Evolutionary conservation across 2,797 vertebrate species (phyloP).

Genomic region (Peromyscus melanophrys): DNA sequence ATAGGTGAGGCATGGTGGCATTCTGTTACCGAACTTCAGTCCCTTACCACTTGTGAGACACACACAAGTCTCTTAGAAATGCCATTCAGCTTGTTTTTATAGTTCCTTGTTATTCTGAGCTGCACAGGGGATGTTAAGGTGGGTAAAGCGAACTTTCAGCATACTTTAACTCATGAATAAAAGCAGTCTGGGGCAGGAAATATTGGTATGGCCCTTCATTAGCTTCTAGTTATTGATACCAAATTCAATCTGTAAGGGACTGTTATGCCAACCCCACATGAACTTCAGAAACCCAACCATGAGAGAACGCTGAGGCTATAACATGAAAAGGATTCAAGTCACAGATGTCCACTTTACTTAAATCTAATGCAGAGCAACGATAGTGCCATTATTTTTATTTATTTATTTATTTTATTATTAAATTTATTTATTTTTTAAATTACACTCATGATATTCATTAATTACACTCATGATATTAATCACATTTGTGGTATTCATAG

Average conservation of each 20-base stretch:
- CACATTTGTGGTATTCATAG: too few relatives aligned
- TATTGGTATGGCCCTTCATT: not conserved
- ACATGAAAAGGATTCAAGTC: not conserved
- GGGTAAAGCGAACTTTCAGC: not conserved
- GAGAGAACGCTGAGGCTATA: not conserved
- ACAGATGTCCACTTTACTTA: not conserved
- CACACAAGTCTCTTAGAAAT: fast-evolving
- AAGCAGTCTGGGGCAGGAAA: not conserved
- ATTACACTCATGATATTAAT: too few relatives aligned
- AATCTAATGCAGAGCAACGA: not conserved
- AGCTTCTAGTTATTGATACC: not conserved
- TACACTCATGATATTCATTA: too few relatives aligned
- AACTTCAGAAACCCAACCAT: not conserved
- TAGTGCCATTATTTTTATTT: too few relatives aligned
- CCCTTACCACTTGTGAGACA: not conserved
- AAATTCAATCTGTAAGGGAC: not conserved
- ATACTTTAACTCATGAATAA: not conserved
- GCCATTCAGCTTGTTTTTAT: not conserved
- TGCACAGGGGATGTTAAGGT: not conserved
- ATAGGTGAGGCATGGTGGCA: too few relatives aligned
- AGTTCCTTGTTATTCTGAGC: not conserved
- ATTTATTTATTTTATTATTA: too few relatives aligned
- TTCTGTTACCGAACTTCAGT: not conserved
- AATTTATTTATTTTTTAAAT: too few relatives aligned
- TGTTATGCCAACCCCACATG: fast-evolving